Conservation (phyloP, 2,797 vertebrate species). For the Fistularia commersonii region DNA sequence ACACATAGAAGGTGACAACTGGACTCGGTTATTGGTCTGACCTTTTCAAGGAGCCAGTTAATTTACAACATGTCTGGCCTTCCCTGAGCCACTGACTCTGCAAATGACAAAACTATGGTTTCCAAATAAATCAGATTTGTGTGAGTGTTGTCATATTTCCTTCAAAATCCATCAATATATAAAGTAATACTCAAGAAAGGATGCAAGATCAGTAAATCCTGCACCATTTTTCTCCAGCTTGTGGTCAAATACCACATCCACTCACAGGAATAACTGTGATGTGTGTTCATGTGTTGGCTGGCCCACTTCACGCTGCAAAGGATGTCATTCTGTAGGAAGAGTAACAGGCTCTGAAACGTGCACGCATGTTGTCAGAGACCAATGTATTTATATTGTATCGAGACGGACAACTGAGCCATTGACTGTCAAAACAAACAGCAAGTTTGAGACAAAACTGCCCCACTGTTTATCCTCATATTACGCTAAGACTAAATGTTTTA, state of each 20-base stretch:
- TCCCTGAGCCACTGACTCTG: conserved; percentile 10
- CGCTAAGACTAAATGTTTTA: too few relatives aligned
- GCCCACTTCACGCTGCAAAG: conserved; percentile 1
- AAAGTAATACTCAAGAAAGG: conserved; percentile 38
- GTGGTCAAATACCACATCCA: conserved; percentile 60
- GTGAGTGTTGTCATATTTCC: conserved; percentile 8
- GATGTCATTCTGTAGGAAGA: conserved; percentile 10
- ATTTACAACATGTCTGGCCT: conserved; percentile 21
- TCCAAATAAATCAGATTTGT: too few relatives aligned
- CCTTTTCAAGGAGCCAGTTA: too few relatives aligned
- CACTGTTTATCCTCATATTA: conserved; percentile 1
- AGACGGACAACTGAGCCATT: conserved; percentile 7
- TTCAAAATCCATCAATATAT: conserved; percentile 44
- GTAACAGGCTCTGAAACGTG: neutral
- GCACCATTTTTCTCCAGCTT: conserved; percentile 48
- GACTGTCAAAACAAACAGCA: conserved; percentile 14
- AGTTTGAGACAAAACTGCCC: neutral
- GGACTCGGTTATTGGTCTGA: too few relatives aligned
- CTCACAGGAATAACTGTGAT: conserved; percentile 25
- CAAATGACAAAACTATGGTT: conserved; percentile 12
- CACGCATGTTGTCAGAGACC: too few relatives aligned
- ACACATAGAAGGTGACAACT: too few relatives aligned
- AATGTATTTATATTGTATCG: conserved; percentile 4
- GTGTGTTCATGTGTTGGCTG: conserved; percentile 15
- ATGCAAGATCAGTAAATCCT: conserved; percentile 44